A percentile compares a stretch with the other conserved stretches of the same genome.
phyloP scores from a whole-genome alignment of 2,113 vertebrate species.

The Pithys albifrons region DNA sequence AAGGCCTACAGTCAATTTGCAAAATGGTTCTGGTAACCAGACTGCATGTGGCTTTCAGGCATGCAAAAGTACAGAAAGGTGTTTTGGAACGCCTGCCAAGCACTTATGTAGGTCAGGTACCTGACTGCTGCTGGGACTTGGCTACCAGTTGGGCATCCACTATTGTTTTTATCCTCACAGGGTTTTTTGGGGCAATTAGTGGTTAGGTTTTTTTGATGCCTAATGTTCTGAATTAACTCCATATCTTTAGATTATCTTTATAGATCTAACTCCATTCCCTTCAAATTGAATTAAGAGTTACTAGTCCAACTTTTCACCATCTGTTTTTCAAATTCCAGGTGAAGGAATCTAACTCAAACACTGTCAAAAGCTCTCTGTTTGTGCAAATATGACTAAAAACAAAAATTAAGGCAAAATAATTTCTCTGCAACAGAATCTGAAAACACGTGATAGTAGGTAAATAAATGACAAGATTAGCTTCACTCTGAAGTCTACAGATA shows the following conservation, averaged over 20 bases:
- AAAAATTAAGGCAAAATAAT: constrained; percentile 25
- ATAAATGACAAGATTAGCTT: neutral
- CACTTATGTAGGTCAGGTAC: neutral
- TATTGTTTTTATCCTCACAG: neutral
- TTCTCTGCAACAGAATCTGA: neutral
- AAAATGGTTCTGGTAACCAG: neutral
- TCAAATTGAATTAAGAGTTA: neutral
- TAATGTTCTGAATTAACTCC: neutral
- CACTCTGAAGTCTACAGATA: neutral
- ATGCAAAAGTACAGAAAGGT: neutral
- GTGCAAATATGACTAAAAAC: neutral
- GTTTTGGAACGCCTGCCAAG: neutral
- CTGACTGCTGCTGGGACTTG: neutral
- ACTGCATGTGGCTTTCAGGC: neutral
- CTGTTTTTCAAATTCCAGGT: neutral
- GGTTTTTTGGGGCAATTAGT: fast-evolving
- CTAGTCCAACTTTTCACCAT: neutral
- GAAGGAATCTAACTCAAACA: neutral
- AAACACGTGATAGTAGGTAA: neutral
- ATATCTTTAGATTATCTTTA: neutral
- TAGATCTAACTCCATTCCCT: neutral
- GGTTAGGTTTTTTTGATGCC: neutral
- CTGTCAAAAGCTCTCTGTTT: neutral
- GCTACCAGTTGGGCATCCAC: neutral
- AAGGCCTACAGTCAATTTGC: neutral